Percentiles rank a stretch among this genome's conserved stretches.
phyloP scores from a whole-genome alignment of 2,113 vertebrate genomes.

The Python bivittatus region DNA sequence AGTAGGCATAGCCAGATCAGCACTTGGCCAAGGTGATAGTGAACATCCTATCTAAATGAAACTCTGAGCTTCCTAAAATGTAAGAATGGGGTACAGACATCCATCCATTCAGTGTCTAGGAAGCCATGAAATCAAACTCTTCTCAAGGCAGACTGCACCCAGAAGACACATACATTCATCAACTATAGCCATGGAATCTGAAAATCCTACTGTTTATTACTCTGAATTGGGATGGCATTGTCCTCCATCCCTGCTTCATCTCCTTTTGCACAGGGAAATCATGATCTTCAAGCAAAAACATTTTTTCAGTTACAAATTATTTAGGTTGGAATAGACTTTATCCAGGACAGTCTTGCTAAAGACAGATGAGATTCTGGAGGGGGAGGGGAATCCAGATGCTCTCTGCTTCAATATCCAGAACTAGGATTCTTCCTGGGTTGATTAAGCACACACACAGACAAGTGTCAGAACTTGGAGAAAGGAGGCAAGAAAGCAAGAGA shows the following conservation, averaged over 20 bases:
- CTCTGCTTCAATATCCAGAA: slow-evolving; percentile 23
- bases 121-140: too few relatives aligned
- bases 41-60: not conserved
- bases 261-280: not conserved
- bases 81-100: not conserved
- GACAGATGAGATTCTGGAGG: not conserved
- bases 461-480: fast-evolving
- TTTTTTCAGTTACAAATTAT: not conserved
- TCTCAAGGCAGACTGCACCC: not conserved
- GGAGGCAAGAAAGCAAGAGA: slow-evolving; percentile 21
- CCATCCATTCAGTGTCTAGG: not conserved
- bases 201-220: not conserved
- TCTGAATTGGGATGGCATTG: not conserved
- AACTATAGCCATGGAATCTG: not conserved
- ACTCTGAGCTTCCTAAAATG: not conserved
- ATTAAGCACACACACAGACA: not conserved
- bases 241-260: not conserved
- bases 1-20: not conserved
- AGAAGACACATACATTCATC: not conserved
- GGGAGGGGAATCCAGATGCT: not conserved
- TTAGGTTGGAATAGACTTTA: too few relatives aligned
- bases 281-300: not conserved
- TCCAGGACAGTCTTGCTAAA: slow-evolving; percentile 10
- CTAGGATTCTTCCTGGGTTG: slow-evolving; percentile 26
- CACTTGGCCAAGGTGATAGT: not conserved